Percentiles rank a stretch among this genome's conserved stretches.
Evolutionary conservation across 2,888 invertebrate species (phyloP).

Genomic region (Germaria angustata): DNA sequence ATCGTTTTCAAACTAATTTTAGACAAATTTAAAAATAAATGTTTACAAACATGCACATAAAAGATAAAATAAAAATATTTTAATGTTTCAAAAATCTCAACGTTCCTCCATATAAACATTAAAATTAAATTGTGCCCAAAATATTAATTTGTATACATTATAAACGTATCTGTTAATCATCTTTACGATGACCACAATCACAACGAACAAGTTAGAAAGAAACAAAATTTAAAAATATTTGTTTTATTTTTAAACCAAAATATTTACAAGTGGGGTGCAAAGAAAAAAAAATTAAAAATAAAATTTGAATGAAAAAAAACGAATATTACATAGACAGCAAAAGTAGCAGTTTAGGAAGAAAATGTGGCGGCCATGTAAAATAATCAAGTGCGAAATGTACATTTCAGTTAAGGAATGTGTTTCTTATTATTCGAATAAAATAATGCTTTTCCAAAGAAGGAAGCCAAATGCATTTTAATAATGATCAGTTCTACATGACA

Average conservation of each 20-base stretch:
- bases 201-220: conserved; percentile 22
- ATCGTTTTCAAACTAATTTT: conserved; percentile 28
- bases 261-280: conserved; percentile 49
- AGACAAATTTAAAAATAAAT: conserved; percentile 38
- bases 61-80: neutral
- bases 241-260: conserved; percentile 47
- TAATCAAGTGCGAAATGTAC: conserved; percentile 31
- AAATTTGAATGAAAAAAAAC: conserved; percentile 14
- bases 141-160: conserved; percentile 18
- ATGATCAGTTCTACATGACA: too few relatives aligned
- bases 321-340: neutral
- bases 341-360: neutral
- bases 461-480: too few relatives aligned
- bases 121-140: conserved; percentile 15
- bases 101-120: conserved; percentile 25
- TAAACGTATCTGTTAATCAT: conserved; percentile 6
- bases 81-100: conserved; percentile 16
- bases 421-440: neutral
- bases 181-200: conserved; percentile 11
- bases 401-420: neutral
- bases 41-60: conserved; percentile 4
- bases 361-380: neutral
- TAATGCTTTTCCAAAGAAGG: neutral
- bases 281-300: conserved; percentile 30
- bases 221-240: conserved; percentile 39